Conservation (phyloP, 2,888 invertebrate species). For the Muschampia plurimacula region DNA sequence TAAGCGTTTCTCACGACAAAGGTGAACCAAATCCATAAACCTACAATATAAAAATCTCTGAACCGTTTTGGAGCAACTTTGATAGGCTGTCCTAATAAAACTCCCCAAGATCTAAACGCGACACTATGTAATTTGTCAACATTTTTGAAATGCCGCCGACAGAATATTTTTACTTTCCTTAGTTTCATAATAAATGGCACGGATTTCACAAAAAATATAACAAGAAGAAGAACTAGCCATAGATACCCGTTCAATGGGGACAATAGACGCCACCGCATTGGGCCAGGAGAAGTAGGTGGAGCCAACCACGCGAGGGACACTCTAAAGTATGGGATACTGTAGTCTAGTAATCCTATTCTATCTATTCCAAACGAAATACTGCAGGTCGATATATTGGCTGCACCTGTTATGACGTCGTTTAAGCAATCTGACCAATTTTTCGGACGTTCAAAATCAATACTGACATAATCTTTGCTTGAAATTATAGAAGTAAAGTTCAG, state of each 20-base stretch:
- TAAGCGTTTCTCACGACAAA: slow-evolving; percentile 71
- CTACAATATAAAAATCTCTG: slow-evolving; percentile 68
- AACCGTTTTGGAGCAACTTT: slow-evolving; percentile 63
- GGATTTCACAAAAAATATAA: slow-evolving; percentile 59
- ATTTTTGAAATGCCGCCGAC: slow-evolving; percentile 58
- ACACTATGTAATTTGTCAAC: slow-evolving; percentile 59
- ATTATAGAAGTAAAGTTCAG: slow-evolving; percentile 71
- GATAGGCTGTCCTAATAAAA: slow-evolving; percentile 68
- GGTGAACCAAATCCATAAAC: slow-evolving; percentile 72
- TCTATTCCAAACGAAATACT: slow-evolving; percentile 66
- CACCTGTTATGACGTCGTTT: slow-evolving; percentile 64
- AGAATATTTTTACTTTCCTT: slow-evolving; percentile 57
- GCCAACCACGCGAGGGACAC: slow-evolving; percentile 68
- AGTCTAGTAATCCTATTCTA: slow-evolving; percentile 61
- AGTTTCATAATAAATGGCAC: slow-evolving; percentile 61
- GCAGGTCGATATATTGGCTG: slow-evolving; percentile 67
- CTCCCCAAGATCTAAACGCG: slow-evolving; percentile 66
- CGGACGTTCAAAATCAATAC: slow-evolving; percentile 65
- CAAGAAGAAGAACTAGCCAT: slow-evolving; percentile 63
- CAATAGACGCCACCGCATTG: slow-evolving; percentile 65
- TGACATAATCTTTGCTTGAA: slow-evolving; percentile 63
- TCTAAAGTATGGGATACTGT: slow-evolving; percentile 66
- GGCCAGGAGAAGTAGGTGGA: slow-evolving; percentile 61
- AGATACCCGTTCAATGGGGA: slow-evolving; percentile 69
- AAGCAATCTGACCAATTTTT: slow-evolving; percentile 70